Conservation (phyloP, 1,140 invertebrate species). For the Brachionus plicatilis region DNA sequence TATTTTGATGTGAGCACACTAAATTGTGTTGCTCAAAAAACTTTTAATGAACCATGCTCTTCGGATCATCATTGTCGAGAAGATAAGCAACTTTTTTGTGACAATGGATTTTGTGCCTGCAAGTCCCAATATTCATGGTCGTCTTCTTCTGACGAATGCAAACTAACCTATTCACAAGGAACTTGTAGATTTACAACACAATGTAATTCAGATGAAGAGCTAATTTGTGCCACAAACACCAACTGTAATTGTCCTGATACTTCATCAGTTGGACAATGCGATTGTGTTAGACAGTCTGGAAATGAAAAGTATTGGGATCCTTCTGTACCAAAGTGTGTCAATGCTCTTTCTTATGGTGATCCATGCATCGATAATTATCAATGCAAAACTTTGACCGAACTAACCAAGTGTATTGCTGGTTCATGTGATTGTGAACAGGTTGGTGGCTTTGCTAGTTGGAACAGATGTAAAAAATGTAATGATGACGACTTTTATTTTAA, state of each 20-base stretch:
- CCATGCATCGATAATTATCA: background rate
- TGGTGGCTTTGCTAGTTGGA: background rate
- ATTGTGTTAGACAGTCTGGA: background rate
- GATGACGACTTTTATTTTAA: background rate
- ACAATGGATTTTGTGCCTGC: background rate
- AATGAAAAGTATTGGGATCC: slow-evolving; percentile 8
- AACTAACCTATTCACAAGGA: background rate
- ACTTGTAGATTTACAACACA: background rate
- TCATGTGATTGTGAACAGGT: background rate
- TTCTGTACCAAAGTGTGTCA: background rate
- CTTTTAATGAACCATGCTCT: background rate
- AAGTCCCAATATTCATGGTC: background rate
- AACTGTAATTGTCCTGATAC: background rate
- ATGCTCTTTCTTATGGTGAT: background rate
- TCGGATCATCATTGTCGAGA: background rate
- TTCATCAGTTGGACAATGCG: background rate
- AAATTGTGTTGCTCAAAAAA: background rate
- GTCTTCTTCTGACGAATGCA: background rate
- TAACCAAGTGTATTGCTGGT: background rate
- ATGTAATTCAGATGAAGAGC: background rate
- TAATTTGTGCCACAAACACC: background rate
- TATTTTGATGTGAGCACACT: background rate
- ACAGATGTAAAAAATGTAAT: background rate
- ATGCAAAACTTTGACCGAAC: background rate
- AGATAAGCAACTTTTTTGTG: background rate